phyloP scores from a whole-genome alignment of 2,888 invertebrate species.

The Notodonta dromedarius region DNA sequence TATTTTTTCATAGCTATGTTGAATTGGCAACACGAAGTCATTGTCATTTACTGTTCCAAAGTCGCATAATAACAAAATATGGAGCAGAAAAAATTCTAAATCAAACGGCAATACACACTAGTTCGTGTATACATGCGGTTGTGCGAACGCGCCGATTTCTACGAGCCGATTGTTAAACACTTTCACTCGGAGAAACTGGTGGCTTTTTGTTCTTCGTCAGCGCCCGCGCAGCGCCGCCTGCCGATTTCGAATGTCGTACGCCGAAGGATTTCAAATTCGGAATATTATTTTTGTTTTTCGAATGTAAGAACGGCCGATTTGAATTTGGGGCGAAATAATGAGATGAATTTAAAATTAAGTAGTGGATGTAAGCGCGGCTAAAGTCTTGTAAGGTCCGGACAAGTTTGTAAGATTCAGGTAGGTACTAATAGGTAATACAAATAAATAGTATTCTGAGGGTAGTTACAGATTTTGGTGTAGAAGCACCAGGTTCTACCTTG shows the following conservation, averaged over 20 bases:
- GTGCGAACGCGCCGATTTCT: slow-evolving; percentile 63
- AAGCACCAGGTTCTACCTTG: neutral
- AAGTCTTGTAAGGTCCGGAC: too few relatives aligned
- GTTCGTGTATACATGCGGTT: slow-evolving; percentile 28
- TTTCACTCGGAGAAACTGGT: slow-evolving; percentile 80
- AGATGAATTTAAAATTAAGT: slow-evolving; percentile 12
- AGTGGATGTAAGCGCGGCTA: neutral
- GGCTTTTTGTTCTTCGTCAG: slow-evolving; percentile 76
- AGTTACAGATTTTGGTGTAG: neutral
- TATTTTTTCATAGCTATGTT: too few relatives aligned
- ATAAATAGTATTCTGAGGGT: too few relatives aligned
- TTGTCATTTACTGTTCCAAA: too few relatives aligned
- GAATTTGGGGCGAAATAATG: slow-evolving; percentile 1
- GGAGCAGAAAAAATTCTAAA: slow-evolving; percentile 32
- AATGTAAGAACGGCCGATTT: neutral
- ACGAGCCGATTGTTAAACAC: slow-evolving; percentile 68
- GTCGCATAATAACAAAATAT: slow-evolving; percentile 3
- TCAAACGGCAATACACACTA: slow-evolving; percentile 35
- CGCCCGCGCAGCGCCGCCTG: slow-evolving; percentile 44
- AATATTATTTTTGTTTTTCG: slow-evolving; percentile 13
- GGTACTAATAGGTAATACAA: too few relatives aligned
- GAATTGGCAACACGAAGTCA: too few relatives aligned
- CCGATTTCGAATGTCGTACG: slow-evolving; percentile 61
- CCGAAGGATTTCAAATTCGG: slow-evolving; percentile 42
- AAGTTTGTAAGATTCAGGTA: too few relatives aligned